A percentile compares a stretch with the other conserved stretches of the same genome.
Conservation (phyloP, 1,140 invertebrate species). For the Drosophila ohnishii region DNA sequence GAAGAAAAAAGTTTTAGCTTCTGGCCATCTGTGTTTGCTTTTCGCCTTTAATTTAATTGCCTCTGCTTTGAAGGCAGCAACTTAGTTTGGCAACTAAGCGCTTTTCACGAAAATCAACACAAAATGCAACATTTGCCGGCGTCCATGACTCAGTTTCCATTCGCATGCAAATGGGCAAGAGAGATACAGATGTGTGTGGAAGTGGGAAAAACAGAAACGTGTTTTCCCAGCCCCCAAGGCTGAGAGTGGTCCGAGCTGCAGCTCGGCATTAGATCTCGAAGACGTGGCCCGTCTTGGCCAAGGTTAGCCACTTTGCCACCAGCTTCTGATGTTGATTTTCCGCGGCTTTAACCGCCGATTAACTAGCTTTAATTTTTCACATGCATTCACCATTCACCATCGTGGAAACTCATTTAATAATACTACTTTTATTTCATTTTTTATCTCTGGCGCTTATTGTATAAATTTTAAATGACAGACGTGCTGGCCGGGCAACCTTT, state of each 20-base stretch:
- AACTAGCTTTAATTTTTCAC: slow-evolving; percentile 33
- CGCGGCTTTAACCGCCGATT: slow-evolving; percentile 3
- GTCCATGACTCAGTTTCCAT: slow-evolving; percentile 39
- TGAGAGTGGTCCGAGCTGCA: slow-evolving; percentile 42
- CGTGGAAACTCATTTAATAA: slow-evolving; percentile 26
- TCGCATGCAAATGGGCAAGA: slow-evolving; percentile 44
- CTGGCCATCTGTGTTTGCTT: slow-evolving; percentile 36
- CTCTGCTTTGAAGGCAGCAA: slow-evolving; percentile 34
- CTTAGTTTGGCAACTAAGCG: slow-evolving; percentile 48
- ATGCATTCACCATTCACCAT: background rate
- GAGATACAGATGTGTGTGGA: background rate
- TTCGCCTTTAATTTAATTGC: slow-evolving; percentile 48
- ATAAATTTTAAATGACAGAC: slow-evolving; percentile 40
- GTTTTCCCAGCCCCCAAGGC: slow-evolving; percentile 44
- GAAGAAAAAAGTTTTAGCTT: slow-evolving; percentile 22
- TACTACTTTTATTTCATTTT: slow-evolving; percentile 11
- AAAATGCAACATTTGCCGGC: slow-evolving; percentile 42
- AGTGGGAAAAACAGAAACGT: slow-evolving; percentile 39
- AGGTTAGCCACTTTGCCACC: slow-evolving; percentile 20
- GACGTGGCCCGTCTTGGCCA: slow-evolving; percentile 37
- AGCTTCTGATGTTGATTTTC: background rate
- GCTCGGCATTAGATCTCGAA: slow-evolving; percentile 31
- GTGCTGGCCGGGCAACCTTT: slow-evolving; percentile 8
- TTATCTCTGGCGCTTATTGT: slow-evolving; percentile 2
- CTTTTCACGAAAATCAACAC: slow-evolving; percentile 42